Evolutionary conservation across 2,888 invertebrate species (phyloP), one percentile per base, ranked within the genome.

Genomic region (Lochmaea crataegi): DNA sequence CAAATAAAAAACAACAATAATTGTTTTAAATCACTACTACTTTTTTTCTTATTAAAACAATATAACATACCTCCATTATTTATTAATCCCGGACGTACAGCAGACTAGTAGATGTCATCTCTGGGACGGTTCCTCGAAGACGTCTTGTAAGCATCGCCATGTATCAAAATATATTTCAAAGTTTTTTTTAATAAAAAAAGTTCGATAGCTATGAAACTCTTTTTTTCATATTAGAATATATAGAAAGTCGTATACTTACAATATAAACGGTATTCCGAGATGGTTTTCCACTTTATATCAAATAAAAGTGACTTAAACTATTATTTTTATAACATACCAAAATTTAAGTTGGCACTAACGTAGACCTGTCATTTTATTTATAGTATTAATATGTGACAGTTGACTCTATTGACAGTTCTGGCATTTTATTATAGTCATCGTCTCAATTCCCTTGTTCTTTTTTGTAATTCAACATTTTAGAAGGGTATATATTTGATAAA

Each of bases 51-150:
- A 14, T 12, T 45, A 45, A 45, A 45, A 45, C n/a, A 48, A 48
- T 48, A 18, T 53, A 18, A 53, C 53, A 7, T 53, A 53, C 53
- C 53, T 53, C 10, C 16, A 53, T 16, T 53, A 53, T 18, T 16
- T 9, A 18, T 16, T 53, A 3, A 48, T 53, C 16, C 53, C 10
- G 4, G 45, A 53, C 10, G 53, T 16, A 18, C 9, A 51, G 51
- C n/a, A 51, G 51, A 51, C 51, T 51, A 51, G n/a, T 18, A 53
- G 53, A 53, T 53, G 53, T 53, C 53, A 53, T 53, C 53, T 53
- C 53, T 53, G 18, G 53, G 18, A 53, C 2, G 53, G 16, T 53
- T 53, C 9, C 51, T 51, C 10, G 18, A 16, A 16, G 53, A 53
- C 10, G 2, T 18, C 9, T 18, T 10, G 18, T 18, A 18, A 53